A percentile compares a stretch with the other conserved stretches of the same genome.
phyloP scores from a whole-genome alignment of 2,888 invertebrate genomes.

The Mactromeris polynyma region DNA sequence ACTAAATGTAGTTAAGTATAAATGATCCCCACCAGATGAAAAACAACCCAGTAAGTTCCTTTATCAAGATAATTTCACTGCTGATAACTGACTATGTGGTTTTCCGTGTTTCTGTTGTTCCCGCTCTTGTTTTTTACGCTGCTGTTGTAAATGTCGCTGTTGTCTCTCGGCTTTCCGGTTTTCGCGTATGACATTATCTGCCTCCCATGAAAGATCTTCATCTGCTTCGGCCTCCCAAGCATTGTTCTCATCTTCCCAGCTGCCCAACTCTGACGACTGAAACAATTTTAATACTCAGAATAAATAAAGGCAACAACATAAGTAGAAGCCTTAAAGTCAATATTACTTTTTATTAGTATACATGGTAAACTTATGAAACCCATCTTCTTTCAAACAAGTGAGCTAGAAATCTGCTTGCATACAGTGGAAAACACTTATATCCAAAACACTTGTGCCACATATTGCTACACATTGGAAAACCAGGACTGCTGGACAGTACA shows the following conservation, averaged over 20 bases:
- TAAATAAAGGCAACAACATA: too few relatives aligned
- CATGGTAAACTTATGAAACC: too few relatives aligned
- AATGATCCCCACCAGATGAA: not conserved
- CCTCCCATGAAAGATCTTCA: slow-evolving; percentile 83
- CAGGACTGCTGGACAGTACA: too few relatives aligned
- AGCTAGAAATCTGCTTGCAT: too few relatives aligned
- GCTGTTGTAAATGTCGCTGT: slow-evolving; percentile 78
- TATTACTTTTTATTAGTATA: too few relatives aligned
- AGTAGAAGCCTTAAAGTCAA: too few relatives aligned
- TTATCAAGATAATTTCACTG: slow-evolving; percentile 81
- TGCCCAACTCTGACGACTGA: slow-evolving; percentile 79
- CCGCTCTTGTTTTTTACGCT: slow-evolving; percentile 79
- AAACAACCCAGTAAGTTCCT: too few relatives aligned
- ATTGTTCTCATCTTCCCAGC: slow-evolving; percentile 82
- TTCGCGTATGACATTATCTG: slow-evolving; percentile 82
- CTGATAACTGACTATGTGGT: slow-evolving; percentile 74
- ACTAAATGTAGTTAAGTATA: not conserved
- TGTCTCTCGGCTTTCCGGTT: slow-evolving; percentile 80
- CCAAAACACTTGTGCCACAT: too few relatives aligned
- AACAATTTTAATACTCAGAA: too few relatives aligned
- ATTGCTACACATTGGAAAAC: too few relatives aligned
- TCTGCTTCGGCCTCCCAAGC: slow-evolving; percentile 81
- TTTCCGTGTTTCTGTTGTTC: slow-evolving; percentile 72
- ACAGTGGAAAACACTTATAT: too few relatives aligned
- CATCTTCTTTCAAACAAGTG: too few relatives aligned